Evolutionary conservation across 30 jellyfish, hydroid and myxozoan species (phyloP).

Genomic region (Turritopsis dohrnii): DNA sequence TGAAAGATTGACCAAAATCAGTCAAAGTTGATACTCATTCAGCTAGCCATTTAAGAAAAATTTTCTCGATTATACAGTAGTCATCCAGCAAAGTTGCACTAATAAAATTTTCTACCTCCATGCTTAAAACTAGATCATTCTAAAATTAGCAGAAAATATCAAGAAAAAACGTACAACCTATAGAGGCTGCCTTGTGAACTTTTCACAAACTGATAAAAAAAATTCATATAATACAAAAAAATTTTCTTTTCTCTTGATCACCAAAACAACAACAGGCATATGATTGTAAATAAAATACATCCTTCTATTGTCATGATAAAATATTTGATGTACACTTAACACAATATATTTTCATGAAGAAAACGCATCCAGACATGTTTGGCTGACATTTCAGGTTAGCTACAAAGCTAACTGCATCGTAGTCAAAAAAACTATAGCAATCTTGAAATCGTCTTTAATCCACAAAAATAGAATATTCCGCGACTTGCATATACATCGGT

Average conservation of each 20-base stretch:
- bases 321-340: too few species aligned
- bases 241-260: neutral
- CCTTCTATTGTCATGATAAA: neutral
- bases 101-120: too few species aligned
- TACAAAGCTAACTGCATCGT: neutral
- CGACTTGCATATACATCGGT: slow-evolving; percentile 27
- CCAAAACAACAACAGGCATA: neutral
- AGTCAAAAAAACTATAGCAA: neutral
- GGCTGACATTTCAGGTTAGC: neutral
- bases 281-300: neutral
- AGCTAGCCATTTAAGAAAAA: neutral
- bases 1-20: neutral
- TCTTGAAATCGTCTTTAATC: neutral
- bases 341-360: neutral
- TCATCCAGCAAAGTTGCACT: too few species aligned
- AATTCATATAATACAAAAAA: neutral
- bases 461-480: slow-evolving; percentile 7
- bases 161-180: too few species aligned
- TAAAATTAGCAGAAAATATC: too few species aligned
- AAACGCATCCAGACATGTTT: neutral
- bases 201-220: neutral
- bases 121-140: too few species aligned
- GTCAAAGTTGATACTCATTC: neutral
- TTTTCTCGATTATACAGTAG: too few species aligned
- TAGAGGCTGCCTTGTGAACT: too few species aligned